Evolutionary conservation across 2,797 vertebrate species (phyloP), one percentile per base, ranked within the genome.

Genomic region (Crax fasciolata): DNA sequence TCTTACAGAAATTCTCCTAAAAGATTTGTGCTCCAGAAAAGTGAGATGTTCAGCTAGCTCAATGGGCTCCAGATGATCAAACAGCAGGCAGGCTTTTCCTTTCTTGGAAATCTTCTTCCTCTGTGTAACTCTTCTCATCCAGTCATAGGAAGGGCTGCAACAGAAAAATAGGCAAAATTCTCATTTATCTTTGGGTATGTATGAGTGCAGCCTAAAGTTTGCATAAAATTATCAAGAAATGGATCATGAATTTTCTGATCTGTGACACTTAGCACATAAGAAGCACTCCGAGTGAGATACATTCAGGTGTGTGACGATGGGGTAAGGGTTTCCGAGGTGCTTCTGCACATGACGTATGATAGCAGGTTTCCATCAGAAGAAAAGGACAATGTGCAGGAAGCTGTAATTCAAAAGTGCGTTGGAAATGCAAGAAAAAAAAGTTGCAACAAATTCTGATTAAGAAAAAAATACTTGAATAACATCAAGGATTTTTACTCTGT

Each of bases 71-170:
- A 99, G 98, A 97, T 99, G 99, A 97, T 99, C 99, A 94, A 99
- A 99, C 21, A 99, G 98, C 89, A 99, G 98, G 11, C 99, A 99
- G 32, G 99, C 99, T 95, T 99, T 99, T 77, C 99, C 99, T 96
- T 99, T 99, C 97, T 99, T 99, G n/a, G 98, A 98, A 93, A 98
- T 98, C 95, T 98, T 99, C 97, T 99, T 99, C 93, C 99, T 98
- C 97, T 99, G 99, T 35, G 99, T 99, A 96, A 99, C 97, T 98
- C 98, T 99, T 96, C 99, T 98, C 99, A 99, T 99, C 99, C 99
- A 99, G 97, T 99, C 99, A 25, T 99, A 99, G 14, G 99, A 99
- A 21, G 99, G 99, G 90, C 99, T 99, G 89, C 28, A 97, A 97
- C 52, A 97, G 88, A 96, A 93, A 89, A 87, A 82, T 1, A 80